Evolutionary conservation across 2,888 invertebrate species (phyloP).

Genomic region (Apodemia zela): DNA sequence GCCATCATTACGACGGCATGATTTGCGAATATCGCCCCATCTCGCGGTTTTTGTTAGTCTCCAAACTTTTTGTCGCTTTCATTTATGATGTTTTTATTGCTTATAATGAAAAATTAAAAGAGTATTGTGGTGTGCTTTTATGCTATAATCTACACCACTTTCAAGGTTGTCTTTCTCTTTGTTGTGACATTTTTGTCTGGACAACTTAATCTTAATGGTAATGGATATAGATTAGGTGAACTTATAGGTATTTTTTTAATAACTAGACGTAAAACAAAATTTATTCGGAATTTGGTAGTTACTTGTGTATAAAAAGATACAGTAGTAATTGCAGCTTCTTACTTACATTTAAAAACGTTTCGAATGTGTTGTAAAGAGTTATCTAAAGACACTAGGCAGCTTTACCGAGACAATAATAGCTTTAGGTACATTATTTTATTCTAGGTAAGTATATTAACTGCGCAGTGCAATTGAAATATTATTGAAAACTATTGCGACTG

Average conservation of each 20-base stretch:
- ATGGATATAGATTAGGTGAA: conserved; percentile 22
- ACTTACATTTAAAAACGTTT: no score
- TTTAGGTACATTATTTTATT: no score
- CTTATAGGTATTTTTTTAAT: background rate
- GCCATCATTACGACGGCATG: conserved; percentile 74
- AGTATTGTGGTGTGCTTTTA: conserved; percentile 74
- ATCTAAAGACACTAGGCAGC: no score
- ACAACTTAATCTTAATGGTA: conserved; percentile 51
- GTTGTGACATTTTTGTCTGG: conserved; percentile 39
- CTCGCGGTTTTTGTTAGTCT: conserved; percentile 71
- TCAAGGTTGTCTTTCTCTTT: conserved; percentile 55
- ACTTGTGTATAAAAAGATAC: no score
- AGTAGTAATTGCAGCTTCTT: no score
- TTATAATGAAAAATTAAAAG: conserved; percentile 79
- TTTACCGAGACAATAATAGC: no score
- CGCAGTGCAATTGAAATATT: no score
- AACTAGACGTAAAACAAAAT: background rate
- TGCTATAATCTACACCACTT: conserved; percentile 61
- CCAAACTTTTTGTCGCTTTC: conserved; percentile 75
- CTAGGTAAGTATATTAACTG: no score
- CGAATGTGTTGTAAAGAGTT: no score
- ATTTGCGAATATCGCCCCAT: conserved; percentile 77
- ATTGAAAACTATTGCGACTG: no score
- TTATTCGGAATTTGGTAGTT: background rate
- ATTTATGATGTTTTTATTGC: conserved; percentile 79